phyloP scores from a whole-genome alignment of 2,888 invertebrate species.

The Keiferia lycopersicella region DNA sequence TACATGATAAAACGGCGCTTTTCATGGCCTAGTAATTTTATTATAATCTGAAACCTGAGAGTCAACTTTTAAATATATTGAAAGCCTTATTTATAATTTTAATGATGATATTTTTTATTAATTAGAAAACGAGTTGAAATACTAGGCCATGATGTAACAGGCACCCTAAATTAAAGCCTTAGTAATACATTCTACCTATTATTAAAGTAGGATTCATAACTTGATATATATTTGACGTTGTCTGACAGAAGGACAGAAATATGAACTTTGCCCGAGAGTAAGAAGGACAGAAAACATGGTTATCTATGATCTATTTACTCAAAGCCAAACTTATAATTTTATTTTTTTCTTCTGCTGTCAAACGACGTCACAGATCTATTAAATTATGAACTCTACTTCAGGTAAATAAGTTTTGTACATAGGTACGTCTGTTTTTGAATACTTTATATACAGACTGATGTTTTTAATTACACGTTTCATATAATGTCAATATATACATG shows the following conservation, averaged over 20 bases:
- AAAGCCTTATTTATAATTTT: conserved; percentile 14
- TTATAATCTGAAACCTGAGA: conserved; percentile 11
- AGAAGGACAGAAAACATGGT: too few relatives aligned
- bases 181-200: not conserved
- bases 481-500: conserved; percentile 31
- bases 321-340: too few relatives aligned
- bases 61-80: conserved; percentile 18
- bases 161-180: conserved; percentile 17
- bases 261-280: too few relatives aligned
- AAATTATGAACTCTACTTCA: too few relatives aligned
- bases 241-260: too few relatives aligned
- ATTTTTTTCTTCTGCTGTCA: too few relatives aligned
- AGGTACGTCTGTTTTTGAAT: conserved; percentile 7
- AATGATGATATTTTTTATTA: conserved; percentile 17
- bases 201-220: not conserved
- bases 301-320: too few relatives aligned
- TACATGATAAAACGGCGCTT: conserved; percentile 3
- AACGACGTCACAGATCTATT: too few relatives aligned
- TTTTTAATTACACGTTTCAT: conserved; percentile 34
- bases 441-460: conserved; percentile 7
- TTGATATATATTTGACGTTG: too few relatives aligned
- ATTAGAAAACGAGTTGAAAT: conserved; percentile 13
- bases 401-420: not conserved
- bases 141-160: conserved; percentile 20
- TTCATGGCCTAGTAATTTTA: conserved; percentile 19